phyloP scores from a whole-genome alignment of 2,797 vertebrate genomes.

The Meriones psammophilus region DNA sequence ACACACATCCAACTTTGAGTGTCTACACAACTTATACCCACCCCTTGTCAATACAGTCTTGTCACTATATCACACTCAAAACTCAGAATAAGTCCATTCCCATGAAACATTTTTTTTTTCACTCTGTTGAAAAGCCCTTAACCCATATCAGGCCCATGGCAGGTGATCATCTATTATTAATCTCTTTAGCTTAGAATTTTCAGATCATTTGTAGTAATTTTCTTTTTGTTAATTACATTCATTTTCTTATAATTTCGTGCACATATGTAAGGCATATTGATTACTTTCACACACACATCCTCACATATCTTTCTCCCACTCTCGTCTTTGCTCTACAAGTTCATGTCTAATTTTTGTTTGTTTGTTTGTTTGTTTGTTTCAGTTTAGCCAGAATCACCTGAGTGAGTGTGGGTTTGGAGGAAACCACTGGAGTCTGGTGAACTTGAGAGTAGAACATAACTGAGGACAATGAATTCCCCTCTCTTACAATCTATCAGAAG shows the following conservation, averaged over 20 bases:
- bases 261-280: background rate
- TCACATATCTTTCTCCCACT: background rate
- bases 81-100: background rate
- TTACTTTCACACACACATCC: background rate
- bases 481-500: background rate
- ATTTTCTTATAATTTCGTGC: background rate
- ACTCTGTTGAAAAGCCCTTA: background rate
- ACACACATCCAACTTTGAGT: background rate
- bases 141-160: background rate
- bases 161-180: background rate
- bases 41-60: background rate
- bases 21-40: background rate
- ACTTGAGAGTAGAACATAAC: background rate
- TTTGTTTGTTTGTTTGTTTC: background rate
- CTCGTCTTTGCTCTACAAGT: background rate
- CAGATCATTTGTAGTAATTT: background rate
- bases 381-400: background rate
- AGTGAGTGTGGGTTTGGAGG: background rate
- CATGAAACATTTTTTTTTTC: too few species aligned
- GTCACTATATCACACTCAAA: background rate
- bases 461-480: background rate
- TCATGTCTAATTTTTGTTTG: background rate
- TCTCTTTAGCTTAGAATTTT: slow-evolving; percentile 5
- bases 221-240: background rate
- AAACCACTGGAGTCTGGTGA: background rate